A percentile compares a stretch with the other conserved stretches of the same genome.
phyloP scores from a whole-genome alignment of 2,888 invertebrate species.

The Drosophila atroscutellata region DNA sequence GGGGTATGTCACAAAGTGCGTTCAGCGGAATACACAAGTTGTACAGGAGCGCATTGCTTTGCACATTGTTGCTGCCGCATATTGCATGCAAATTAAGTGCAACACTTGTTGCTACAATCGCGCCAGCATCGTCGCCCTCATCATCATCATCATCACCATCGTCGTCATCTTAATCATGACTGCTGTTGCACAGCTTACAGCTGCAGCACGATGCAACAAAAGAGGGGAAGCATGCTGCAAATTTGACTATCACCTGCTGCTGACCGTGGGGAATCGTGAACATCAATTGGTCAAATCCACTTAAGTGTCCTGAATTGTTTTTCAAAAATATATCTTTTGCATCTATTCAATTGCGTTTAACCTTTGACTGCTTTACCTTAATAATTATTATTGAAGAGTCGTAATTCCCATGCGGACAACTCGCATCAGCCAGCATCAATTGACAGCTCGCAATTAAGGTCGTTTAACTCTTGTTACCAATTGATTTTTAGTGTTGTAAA shows the following conservation, averaged over 20 bases:
- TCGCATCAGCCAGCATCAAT: background rate
- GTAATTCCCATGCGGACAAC: background rate
- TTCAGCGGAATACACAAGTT: constrained; percentile 6
- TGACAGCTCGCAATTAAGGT: constrained; percentile 4
- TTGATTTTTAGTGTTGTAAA: background rate
- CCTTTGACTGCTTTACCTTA: background rate
- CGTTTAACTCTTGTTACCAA: constrained; percentile 1
- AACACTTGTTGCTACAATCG: constrained; percentile 68
- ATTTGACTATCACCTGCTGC: background rate
- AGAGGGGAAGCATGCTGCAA: constrained; percentile 1
- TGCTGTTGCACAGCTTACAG: constrained; percentile 15
- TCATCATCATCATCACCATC: constrained; percentile 17
- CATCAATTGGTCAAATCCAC: background rate
- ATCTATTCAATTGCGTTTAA: background rate
- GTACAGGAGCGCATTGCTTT: constrained; percentile 1
- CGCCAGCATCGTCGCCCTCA: constrained; percentile 15
- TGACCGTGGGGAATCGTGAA: background rate
- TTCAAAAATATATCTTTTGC: background rate
- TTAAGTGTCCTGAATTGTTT: background rate
- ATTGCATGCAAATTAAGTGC: constrained; percentile 77
- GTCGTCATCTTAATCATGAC: constrained; percentile 28
- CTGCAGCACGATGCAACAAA: constrained; percentile 1
- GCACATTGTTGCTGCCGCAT: constrained; percentile 48
- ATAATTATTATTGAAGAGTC: background rate
- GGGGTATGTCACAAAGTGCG: background rate